Evolutionary conservation across 2,113 vertebrate genomes (phyloP).

Genomic region (Erpornis zantholeuca): DNA sequence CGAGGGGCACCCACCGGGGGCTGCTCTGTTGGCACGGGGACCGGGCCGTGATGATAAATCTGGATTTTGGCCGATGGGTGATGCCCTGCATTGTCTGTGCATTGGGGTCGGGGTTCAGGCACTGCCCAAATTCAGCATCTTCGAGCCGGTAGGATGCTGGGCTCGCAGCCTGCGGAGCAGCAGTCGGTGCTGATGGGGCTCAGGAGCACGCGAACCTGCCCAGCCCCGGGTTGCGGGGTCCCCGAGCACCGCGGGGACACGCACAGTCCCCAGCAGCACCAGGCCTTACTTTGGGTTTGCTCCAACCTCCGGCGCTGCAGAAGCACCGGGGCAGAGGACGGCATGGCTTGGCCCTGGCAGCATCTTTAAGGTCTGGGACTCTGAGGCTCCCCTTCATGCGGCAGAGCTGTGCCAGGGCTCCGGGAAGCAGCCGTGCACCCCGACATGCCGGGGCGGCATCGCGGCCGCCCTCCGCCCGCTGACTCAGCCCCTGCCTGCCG

Average conservation of each 20-base stretch:
- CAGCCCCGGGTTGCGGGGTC: fast-evolving
- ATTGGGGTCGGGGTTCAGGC: fast-evolving
- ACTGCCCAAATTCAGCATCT: not conserved
- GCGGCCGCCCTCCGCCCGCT: not conserved
- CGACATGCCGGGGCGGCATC: not conserved
- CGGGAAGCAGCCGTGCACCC: not conserved
- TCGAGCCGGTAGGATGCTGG: fast-evolving
- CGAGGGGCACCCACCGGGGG: not conserved
- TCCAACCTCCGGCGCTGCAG: not conserved
- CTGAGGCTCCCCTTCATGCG: fast-evolving
- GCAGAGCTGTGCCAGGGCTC: not conserved
- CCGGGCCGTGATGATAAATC: fast-evolving
- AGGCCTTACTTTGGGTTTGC: not conserved
- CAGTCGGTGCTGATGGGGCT: not conserved
- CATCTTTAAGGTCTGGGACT: not conserved
- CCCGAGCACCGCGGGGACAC: not conserved
- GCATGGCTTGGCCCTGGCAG: not conserved
- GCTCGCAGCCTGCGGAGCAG: not conserved
- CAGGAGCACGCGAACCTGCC: not conserved
- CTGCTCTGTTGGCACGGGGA: not conserved
- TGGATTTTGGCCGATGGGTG: fast-evolving
- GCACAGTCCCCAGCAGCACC: fast-evolving
- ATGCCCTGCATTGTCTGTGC: fast-evolving
- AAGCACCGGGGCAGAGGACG: not conserved
- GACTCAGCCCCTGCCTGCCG: constrained; percentile 28